phyloP scores from a whole-genome alignment of 2,113 vertebrate species.

The Clarias gariepinus region DNA sequence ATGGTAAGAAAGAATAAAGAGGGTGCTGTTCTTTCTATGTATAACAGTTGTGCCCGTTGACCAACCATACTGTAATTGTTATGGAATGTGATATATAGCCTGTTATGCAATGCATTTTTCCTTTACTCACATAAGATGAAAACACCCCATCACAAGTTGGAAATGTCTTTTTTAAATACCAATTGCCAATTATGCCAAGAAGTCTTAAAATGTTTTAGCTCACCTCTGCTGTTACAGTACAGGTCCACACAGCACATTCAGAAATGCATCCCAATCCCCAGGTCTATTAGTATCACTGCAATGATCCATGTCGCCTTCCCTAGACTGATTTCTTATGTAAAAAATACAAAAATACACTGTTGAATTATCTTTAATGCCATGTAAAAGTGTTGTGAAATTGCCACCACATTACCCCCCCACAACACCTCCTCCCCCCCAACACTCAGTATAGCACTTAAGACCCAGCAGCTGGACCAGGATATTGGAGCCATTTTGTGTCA shows the following conservation, averaged over 20 bases:
- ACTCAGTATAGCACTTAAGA: slow-evolving; percentile 71
- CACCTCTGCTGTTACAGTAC: slow-evolving; percentile 88
- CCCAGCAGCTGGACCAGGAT: slow-evolving; percentile 75
- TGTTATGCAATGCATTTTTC: too few relatives aligned
- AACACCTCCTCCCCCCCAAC: too few relatives aligned
- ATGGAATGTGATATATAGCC: not conserved
- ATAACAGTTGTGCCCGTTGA: not conserved
- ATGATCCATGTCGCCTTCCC: slow-evolving; percentile 84
- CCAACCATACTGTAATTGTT: not conserved
- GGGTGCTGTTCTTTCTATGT: not conserved
- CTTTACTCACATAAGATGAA: too few relatives aligned
- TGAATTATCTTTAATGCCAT: slow-evolving; percentile 85
- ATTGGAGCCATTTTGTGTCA: slow-evolving; percentile 80
- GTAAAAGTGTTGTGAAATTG: slow-evolving; percentile 79
- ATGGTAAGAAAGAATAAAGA: not conserved
- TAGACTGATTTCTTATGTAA: slow-evolving; percentile 86
- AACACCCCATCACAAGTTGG: not conserved
- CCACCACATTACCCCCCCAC: slow-evolving; percentile 77
- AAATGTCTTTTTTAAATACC: slow-evolving; percentile 46
- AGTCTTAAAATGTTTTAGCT: slow-evolving; percentile 85
- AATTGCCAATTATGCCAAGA: slow-evolving; percentile 65
- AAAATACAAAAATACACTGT: slow-evolving; percentile 76
- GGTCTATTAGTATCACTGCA: slow-evolving; percentile 80
- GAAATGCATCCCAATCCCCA: slow-evolving; percentile 77
- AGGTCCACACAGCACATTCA: slow-evolving; percentile 82